phyloP scores from a whole-genome alignment of 2,888 invertebrate species.

The Dryobotodes eremita region DNA sequence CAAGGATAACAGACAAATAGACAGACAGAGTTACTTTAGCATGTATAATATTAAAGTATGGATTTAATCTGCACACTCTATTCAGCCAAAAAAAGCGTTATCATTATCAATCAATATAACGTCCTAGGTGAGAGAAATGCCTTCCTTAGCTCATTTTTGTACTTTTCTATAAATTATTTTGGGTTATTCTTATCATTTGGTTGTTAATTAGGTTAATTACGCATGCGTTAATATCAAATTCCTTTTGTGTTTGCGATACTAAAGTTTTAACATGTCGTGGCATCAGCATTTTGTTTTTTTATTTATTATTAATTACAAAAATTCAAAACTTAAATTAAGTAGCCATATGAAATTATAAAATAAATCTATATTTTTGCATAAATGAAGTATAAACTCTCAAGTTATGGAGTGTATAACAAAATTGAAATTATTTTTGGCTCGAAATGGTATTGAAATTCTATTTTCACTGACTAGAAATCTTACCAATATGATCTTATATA shows the following conservation, averaged over 20 bases:
- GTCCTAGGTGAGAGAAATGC: neutral
- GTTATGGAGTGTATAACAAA: too few relatives aligned
- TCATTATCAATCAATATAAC: neutral
- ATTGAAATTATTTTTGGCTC: neutral
- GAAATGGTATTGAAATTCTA: neutral
- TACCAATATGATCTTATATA: neutral
- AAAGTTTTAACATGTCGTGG: too few relatives aligned
- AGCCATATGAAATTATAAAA: too few relatives aligned
- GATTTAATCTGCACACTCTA: neutral
- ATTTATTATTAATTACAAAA: too few relatives aligned
- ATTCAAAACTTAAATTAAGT: too few relatives aligned
- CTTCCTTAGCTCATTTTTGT: rapidly evolving
- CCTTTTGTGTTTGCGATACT: neutral
- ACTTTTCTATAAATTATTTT: neutral
- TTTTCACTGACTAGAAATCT: neutral
- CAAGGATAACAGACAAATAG: neutral
- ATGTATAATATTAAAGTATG: neutral
- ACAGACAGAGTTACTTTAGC: neutral
- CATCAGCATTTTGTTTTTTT: too few relatives aligned
- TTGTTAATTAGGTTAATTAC: neutral
- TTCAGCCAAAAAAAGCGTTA: too few relatives aligned
- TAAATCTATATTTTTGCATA: too few relatives aligned
- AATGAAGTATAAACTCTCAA: too few relatives aligned
- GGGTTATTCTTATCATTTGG: neutral
- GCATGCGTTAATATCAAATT: neutral